Evolutionary conservation across 2,797 vertebrate species (phyloP).

Genomic region (Cephalopachus bancanus): DNA sequence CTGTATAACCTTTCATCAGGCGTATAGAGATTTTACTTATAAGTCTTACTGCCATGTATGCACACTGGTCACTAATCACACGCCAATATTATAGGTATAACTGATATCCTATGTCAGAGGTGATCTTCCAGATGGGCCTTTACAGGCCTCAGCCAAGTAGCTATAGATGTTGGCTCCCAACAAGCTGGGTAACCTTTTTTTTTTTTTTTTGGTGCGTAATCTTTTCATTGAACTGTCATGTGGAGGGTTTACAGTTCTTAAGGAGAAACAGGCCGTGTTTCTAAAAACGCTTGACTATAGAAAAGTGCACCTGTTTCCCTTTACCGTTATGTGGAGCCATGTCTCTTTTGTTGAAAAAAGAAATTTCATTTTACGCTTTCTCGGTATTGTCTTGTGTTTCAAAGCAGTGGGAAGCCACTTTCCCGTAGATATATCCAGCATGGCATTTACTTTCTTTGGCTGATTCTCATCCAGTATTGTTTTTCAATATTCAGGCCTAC

Average conservation of each 20-base stretch:
- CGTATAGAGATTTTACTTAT: too few relatives aligned
- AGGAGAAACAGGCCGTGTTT: neutral
- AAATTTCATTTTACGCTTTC: slow-evolving; percentile 40
- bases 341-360: slow-evolving; percentile 34
- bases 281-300: neutral
- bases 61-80: too few relatives aligned
- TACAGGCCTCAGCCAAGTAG: too few relatives aligned
- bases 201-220: neutral
- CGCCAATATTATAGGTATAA: too few relatives aligned
- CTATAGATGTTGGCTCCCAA: too few relatives aligned
- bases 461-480: neutral
- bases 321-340: neutral
- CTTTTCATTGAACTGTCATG: neutral
- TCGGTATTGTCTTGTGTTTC: neutral
- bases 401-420: neutral
- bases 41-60: too few relatives aligned
- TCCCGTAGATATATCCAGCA: neutral
- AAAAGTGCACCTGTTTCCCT: neutral
- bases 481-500: neutral
- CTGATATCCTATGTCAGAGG: too few relatives aligned
- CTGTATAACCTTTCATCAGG: too few relatives aligned
- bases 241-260: neutral
- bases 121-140: too few relatives aligned
- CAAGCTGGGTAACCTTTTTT: too few relatives aligned
- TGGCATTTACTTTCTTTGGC: slow-evolving; percentile 42